Conservation (phyloP, 1,140 invertebrate genomes). For the Nasonia longicornis region DNA sequence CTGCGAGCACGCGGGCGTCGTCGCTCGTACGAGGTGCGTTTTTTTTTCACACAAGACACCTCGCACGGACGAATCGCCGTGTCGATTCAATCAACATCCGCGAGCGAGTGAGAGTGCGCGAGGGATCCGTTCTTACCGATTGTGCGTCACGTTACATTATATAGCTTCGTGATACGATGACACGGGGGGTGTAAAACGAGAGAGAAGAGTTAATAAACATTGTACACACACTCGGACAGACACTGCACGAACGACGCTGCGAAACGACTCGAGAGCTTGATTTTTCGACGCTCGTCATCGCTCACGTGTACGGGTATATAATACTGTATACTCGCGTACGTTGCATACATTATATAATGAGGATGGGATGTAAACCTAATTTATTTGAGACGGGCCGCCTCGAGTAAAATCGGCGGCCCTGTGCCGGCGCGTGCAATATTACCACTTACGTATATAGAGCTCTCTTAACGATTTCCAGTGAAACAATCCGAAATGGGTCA, state of each 20-base stretch:
- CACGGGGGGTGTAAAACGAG: too few relatives aligned
- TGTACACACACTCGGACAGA: background rate
- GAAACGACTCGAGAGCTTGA: constrained; percentile 30
- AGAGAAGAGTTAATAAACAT: background rate
- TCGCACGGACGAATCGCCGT: background rate
- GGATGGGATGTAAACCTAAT: background rate
- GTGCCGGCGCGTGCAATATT: constrained; percentile 48
- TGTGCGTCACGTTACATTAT: background rate
- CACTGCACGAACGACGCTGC: constrained; percentile 5
- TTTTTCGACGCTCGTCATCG: constrained; percentile 24
- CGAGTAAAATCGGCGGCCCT: constrained; percentile 16
- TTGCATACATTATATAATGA: background rate
- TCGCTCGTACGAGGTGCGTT: background rate
- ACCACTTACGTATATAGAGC: constrained; percentile 21
- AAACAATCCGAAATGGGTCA: constrained; percentile 17
- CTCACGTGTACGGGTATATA: constrained; percentile 4
- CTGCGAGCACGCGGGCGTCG: background rate
- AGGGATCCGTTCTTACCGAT: constrained; percentile 1
- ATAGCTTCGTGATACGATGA: background rate
- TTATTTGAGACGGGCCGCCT: constrained; percentile 17
- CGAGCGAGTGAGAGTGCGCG: background rate
- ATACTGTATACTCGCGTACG: background rate
- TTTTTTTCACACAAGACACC: background rate
- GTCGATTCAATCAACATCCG: background rate
- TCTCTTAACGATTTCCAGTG: constrained; percentile 7